Evolutionary conservation across 1,140 invertebrate genomes (phyloP), one percentile per base, ranked within the genome.

Genomic region (Pseudomyrmex dendroicus): DNA sequence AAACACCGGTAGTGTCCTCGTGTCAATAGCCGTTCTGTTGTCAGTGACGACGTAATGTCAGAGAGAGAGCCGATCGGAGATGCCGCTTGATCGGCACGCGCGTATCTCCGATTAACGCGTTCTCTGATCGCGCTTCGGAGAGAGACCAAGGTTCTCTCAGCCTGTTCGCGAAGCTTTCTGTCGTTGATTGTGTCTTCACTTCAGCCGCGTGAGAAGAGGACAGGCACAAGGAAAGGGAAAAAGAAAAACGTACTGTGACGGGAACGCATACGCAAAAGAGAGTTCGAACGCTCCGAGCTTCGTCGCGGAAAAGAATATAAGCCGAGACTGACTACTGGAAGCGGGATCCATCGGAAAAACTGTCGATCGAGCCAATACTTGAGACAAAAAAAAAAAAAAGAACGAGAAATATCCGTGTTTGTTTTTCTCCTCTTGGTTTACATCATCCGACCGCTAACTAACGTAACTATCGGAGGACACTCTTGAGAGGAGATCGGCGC

Each of bases 1-100:
- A n/a, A 64, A 76, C 73, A 76, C 59, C 59, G 73, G 73, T 59
- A 76, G 61, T 64, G 61, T 76, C 73, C 61, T 76, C 61, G 61
- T 66, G 73, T 76, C 61, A 52, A 63, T 44, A 3, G 12, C 50
- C 59, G 48, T 64, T 12, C 22, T 64, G 73, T 35, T 35, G 35
- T 63, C 59, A 22, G 59, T 35, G 54, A 76, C 72, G 56, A 62
- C 72, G 15, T 63, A 50, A 46, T 22, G 56, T 62, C 46, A 12
- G 17, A 78, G 44, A 12, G 17, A 78, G 44, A 2, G 20, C 48
- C 35, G 20, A 70, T 80, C 66, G 66, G 15, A 56, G 44, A 61
- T 70, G 44, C 25, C 63, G 25, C 17, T 8, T 66, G 48, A 67
- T 25, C 54, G 52, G 15, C 57, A 52, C 64, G 17, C 67, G 20